phyloP scores from a whole-genome alignment of 2,113 vertebrate genomes.

The Prunella himalayana region DNA sequence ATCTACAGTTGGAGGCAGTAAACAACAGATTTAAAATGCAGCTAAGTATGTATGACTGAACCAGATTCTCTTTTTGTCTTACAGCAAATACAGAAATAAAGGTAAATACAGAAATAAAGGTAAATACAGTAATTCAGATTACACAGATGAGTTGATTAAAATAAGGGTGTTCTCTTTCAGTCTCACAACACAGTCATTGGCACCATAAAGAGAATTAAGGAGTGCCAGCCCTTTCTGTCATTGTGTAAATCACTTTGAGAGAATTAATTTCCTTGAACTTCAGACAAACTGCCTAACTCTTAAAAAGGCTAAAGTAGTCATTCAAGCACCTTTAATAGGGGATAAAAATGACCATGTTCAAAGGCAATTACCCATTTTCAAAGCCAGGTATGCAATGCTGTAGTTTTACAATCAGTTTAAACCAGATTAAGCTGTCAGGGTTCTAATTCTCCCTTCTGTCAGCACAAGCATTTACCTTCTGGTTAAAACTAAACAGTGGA shows the following conservation, averaged over 20 bases:
- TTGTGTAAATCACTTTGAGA: background rate
- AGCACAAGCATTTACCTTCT: background rate
- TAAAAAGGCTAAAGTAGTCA: background rate
- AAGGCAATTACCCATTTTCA: background rate
- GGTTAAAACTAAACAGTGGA: background rate
- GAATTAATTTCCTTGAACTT: background rate
- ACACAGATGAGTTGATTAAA: background rate
- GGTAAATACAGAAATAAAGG: background rate
- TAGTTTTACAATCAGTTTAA: background rate
- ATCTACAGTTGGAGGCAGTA: background rate
- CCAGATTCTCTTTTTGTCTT: background rate
- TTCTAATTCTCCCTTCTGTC: background rate
- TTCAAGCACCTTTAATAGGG: background rate
- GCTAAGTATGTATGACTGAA: background rate
- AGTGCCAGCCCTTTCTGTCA: background rate
- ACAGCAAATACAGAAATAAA: background rate
- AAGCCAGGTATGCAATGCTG: background rate
- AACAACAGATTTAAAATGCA: background rate
- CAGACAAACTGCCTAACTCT: background rate
- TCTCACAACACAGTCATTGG: background rate
- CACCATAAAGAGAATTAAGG: background rate
- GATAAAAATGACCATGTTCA: background rate
- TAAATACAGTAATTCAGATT: background rate
- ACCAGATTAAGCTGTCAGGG: background rate
- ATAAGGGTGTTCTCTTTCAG: background rate